A percentile compares a stretch with the other conserved stretches of the same genome.
Evolutionary conservation across 2,113 vertebrate genomes (phyloP).

Genomic region (Psophia crepitans): DNA sequence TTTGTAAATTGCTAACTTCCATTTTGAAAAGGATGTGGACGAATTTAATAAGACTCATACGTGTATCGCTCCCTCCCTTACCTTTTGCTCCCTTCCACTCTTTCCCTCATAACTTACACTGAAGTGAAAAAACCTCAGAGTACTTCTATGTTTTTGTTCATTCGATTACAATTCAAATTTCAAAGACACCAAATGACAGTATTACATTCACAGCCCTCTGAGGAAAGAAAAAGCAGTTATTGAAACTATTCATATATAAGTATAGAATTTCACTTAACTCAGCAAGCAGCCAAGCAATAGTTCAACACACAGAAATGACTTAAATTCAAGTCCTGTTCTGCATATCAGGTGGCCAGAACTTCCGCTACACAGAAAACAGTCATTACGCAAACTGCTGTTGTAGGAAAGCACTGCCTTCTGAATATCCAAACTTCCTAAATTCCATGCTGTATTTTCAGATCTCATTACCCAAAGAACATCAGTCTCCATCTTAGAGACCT

Average conservation of each 20-base stretch:
- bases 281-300: background rate
- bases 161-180: background rate
- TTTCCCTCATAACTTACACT: background rate
- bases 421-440: background rate
- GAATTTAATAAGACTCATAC: background rate
- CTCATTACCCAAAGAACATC: background rate
- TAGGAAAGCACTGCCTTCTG: background rate
- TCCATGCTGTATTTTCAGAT: background rate
- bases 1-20: background rate
- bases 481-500: background rate
- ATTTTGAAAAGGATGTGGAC: background rate
- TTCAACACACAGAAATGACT: background rate
- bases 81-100: background rate
- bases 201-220: background rate
- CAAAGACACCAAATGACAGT: background rate
- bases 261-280: background rate
- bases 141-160: background rate
- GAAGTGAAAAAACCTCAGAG: background rate
- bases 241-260: background rate
- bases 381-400: background rate
- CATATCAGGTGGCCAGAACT: background rate
- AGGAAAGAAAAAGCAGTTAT: background rate
- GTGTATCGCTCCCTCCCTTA: background rate
- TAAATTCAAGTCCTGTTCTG: background rate
- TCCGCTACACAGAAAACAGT: background rate